These are phyloP conservation scores for Anarhynchus alexandrinus DNA, from an alignment of 2,113 vertebrate genomes.

Conservation along the genomic window DNA sequence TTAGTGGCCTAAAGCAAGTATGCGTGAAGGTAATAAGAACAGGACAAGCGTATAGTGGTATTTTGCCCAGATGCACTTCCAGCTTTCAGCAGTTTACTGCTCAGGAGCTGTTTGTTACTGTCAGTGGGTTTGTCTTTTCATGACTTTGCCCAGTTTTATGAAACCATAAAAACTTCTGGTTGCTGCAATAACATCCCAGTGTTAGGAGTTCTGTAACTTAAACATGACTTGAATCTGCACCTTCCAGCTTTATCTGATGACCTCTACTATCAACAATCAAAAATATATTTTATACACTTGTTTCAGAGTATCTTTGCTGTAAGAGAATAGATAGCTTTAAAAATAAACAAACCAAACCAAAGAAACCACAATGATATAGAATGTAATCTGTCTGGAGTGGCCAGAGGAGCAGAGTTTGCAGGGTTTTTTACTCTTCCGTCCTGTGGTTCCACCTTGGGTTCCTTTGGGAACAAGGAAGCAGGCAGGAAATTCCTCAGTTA, in stretches of 20 bases:
- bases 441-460: neutral
- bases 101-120: neutral
- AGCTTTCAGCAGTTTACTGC: neutral
- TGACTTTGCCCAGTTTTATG: neutral
- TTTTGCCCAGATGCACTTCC: neutral
- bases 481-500: slow-evolving; percentile 42
- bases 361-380: neutral
- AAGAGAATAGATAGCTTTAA: neutral
- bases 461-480: slow-evolving; percentile 9
- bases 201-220: neutral
- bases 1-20: neutral
- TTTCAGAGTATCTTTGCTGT: no score
- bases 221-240: neutral
- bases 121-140: neutral
- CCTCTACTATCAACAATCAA: neutral
- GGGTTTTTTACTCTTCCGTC: neutral
- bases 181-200: neutral
- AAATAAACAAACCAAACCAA: neutral
- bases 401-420: neutral
- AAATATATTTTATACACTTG: neutral
- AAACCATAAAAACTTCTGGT: neutral
- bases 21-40: neutral
- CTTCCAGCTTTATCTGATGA: neutral
- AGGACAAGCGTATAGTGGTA: neutral
- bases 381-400: neutral